Evolutionary conservation across 2,888 invertebrate genomes (phyloP).

Genomic region (Embidobia sp.): DNA sequence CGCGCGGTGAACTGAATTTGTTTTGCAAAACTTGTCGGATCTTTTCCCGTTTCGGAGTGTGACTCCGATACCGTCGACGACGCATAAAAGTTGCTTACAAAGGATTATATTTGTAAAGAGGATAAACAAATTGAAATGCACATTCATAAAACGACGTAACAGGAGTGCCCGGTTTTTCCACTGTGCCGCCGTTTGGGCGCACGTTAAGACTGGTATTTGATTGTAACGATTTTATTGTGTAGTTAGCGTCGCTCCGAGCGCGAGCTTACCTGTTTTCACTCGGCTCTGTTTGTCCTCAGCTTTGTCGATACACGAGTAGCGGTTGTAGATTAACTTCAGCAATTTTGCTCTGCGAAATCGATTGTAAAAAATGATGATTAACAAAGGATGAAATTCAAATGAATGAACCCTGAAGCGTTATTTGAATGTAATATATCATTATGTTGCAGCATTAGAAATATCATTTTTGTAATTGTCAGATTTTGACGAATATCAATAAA

Average conservation of each 20-base stretch:
- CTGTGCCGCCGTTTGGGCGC: constrained; percentile 39
- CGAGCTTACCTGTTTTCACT: constrained; percentile 14
- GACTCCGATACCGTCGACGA: constrained; percentile 48
- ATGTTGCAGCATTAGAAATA: constrained; percentile 62
- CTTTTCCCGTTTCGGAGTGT: constrained; percentile 53
- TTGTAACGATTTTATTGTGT: constrained; percentile 40
- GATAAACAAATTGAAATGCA: constrained; percentile 41
- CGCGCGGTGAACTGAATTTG: no score
- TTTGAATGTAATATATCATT: constrained; percentile 61
- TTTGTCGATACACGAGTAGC: constrained; percentile 22
- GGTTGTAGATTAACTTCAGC: constrained; percentile 15
- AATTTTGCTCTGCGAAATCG: constrained; percentile 23
- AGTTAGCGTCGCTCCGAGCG: constrained; percentile 15
- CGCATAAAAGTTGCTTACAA: constrained; percentile 57
- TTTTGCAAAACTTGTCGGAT: constrained; percentile 24
- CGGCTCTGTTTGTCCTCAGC: constrained; percentile 15
- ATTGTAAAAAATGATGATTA: constrained; percentile 33
- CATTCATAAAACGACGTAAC: constrained; percentile 49
- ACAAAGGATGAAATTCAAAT: constrained; percentile 19
- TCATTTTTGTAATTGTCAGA: constrained; percentile 64
- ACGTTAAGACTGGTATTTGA: constrained; percentile 60
- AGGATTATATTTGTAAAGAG: constrained; percentile 63
- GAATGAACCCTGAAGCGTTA: constrained; percentile 42
- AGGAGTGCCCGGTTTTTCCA: constrained; percentile 48
- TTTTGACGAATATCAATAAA: constrained; percentile 64